Conservation (phyloP, 2,797 vertebrate species). For the Somateria mollissima region DNA sequence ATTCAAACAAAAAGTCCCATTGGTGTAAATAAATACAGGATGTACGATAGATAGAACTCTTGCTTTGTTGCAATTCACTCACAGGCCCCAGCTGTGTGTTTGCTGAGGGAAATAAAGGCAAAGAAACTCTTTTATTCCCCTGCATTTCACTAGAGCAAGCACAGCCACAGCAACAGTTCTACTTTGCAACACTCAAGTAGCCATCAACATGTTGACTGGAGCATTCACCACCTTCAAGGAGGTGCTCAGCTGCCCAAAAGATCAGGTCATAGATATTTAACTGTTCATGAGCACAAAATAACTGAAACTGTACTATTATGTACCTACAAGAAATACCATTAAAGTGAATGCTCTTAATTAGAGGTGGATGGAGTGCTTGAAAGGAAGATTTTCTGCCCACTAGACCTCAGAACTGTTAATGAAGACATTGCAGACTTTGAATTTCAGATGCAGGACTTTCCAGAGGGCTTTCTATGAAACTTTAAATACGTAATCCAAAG, state of each 20-base stretch:
- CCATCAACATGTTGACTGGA: neutral
- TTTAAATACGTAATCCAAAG: neutral
- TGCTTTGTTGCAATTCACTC: neutral
- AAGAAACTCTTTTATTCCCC: neutral
- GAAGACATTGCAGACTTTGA: neutral
- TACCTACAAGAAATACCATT: neutral
- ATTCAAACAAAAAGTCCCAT: neutral
- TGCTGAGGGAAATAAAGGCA: slow-evolving; percentile 9
- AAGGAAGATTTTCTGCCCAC: neutral
- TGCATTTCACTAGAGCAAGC: neutral
- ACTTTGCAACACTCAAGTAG: neutral
- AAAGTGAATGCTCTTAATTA: neutral
- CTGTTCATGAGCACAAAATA: neutral
- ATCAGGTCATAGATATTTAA: slow-evolving; percentile 19
- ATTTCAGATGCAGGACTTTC: neutral
- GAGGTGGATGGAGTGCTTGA: neutral
- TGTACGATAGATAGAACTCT: neutral
- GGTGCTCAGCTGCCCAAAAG: neutral
- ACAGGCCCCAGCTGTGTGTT: neutral
- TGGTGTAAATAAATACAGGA: slow-evolving; percentile 32
- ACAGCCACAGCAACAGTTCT: neutral
- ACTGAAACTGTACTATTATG: neutral
- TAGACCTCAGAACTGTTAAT: neutral
- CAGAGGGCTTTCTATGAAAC: neutral
- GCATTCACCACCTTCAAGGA: neutral